A percentile compares a stretch with the other conserved stretches of the same genome.
Evolutionary conservation across 2,888 invertebrate genomes (phyloP).

Genomic region (Chrysomela aeneicollis): DNA sequence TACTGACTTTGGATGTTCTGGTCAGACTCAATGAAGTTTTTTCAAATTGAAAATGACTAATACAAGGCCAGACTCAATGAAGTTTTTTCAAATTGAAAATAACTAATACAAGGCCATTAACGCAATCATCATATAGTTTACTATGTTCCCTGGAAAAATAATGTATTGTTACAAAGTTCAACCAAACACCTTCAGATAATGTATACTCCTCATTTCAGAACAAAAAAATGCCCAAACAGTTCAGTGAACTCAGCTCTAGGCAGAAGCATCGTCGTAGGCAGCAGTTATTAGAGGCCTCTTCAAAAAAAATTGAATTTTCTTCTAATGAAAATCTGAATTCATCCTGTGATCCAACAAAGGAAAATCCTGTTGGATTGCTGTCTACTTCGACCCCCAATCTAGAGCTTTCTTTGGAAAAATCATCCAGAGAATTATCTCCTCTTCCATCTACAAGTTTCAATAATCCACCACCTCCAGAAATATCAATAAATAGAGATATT

Average conservation of each 20-base stretch:
- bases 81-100: no score
- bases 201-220: background rate
- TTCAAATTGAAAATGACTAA: no score
- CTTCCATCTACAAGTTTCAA: conserved; percentile 1
- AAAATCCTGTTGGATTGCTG: background rate
- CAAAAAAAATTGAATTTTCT: background rate
- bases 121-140: no score
- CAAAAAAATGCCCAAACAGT: conserved; percentile 8
- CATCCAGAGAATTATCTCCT: background rate
- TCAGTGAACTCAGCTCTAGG: conserved; percentile 3
- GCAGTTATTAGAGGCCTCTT: background rate
- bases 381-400: background rate
- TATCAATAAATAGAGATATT: background rate
- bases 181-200: background rate
- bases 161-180: background rate
- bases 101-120: no score
- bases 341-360: background rate
- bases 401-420: background rate
- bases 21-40: no score
- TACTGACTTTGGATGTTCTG: no score
- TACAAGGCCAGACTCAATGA: no score
- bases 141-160: no score
- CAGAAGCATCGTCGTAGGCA: conserved; percentile 10
- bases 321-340: background rate
- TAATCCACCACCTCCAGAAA: background rate